Percentiles rank a stretch among this genome's conserved stretches.
phyloP scores from a whole-genome alignment of 1,140 invertebrate species.

The Bacillus rossius region DNA sequence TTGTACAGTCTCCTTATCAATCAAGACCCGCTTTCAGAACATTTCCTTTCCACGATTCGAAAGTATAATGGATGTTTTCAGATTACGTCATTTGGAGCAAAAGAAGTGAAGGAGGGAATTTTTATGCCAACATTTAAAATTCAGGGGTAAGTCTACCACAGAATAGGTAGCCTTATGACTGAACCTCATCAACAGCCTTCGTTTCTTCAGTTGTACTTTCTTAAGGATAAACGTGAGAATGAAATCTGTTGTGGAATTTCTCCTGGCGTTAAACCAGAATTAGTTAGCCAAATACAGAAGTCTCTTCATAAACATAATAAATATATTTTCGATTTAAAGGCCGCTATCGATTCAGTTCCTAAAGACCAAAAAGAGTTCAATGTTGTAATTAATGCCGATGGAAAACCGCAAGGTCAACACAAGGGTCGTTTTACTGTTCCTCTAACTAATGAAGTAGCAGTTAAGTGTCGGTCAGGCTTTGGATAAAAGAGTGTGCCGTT shows the following conservation, averaged over 20 bases:
- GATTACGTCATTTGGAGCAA: too few relatives aligned
- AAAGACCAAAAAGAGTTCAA: slow-evolving; percentile 1
- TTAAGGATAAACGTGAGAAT: not conserved
- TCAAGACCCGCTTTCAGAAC: too few relatives aligned
- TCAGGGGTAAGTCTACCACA: not conserved
- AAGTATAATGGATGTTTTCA: too few relatives aligned
- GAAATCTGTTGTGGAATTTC: not conserved
- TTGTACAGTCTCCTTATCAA: too few relatives aligned
- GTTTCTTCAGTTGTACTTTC: not conserved
- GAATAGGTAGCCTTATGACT: not conserved
- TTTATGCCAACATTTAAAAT: not conserved
- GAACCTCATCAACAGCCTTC: not conserved
- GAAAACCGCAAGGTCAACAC: not conserved
- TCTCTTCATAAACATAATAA: slow-evolving; percentile 26
- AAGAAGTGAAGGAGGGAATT: too few relatives aligned
- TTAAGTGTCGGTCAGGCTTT: slow-evolving; percentile 17
- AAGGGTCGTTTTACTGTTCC: slow-evolving; percentile 21
- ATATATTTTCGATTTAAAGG: slow-evolving; percentile 29
- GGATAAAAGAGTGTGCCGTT: too few relatives aligned
- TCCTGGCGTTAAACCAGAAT: too few relatives aligned
- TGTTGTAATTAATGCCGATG: not conserved
- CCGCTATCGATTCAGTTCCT: slow-evolving; percentile 23
- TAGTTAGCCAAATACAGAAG: slow-evolving; percentile 21
- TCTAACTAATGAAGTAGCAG: slow-evolving; percentile 21
- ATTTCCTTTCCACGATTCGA: too few relatives aligned